Evolutionary conservation across 2,113 vertebrate species (phyloP).

Genomic region (Coptodon bakossiorum): DNA sequence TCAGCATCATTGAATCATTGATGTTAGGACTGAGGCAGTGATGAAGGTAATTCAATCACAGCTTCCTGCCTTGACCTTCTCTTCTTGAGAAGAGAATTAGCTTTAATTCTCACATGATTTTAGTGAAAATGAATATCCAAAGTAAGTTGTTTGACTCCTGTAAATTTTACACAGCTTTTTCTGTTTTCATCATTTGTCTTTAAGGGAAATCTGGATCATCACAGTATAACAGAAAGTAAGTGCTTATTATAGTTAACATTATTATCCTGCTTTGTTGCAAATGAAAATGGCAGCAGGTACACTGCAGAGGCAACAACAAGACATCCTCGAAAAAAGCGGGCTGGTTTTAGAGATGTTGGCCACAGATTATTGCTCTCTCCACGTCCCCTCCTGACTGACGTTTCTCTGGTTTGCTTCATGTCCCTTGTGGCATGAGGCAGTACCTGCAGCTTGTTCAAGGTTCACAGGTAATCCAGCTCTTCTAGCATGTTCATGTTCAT

Average conservation of each 20-base stretch:
- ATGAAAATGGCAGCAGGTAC: neutral
- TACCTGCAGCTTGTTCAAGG: neutral
- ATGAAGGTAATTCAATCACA: accelerated
- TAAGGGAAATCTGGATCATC: neutral
- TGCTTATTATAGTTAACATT: neutral
- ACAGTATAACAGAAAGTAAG: neutral
- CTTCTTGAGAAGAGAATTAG: neutral
- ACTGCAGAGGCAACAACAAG: neutral
- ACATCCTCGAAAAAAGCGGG: accelerated
- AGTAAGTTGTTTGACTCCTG: neutral
- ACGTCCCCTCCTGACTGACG: neutral
- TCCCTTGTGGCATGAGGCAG: neutral
- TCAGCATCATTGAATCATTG: neutral
- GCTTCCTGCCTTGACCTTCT: neutral
- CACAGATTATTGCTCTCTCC: neutral
- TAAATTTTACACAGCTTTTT: neutral
- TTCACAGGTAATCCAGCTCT: neutral
- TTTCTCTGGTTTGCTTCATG: neutral
- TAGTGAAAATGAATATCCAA: neutral
- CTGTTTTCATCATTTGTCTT: neutral
- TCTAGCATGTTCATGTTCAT: accelerated
- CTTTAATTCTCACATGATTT: neutral
- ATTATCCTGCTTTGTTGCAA: neutral
- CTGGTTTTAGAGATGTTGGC: neutral
- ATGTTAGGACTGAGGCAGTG: neutral